Evolutionary conservation across 2,113 vertebrate genomes (phyloP), one percentile per base, ranked within the genome.

Genomic region (Eudyptes chrysolophus): DNA sequence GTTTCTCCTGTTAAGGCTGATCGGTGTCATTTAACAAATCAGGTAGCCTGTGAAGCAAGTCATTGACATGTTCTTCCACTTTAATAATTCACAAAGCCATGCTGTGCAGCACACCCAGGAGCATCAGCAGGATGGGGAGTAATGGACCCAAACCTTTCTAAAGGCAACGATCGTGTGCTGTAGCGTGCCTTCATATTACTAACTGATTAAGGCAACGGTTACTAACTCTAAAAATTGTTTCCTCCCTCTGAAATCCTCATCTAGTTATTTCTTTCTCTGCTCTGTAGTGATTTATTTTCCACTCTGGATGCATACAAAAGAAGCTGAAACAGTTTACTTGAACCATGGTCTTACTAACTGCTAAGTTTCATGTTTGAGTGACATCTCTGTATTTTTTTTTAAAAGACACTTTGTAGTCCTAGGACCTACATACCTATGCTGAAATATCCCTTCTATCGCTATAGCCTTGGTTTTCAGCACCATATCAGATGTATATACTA

Each of bases 231-330:
- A 60, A 62, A 40, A 46, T 36, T 51, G 51, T 78, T 78, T 92
- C 44, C 83, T 72, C 5, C 27, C 58, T 86, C 78, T 40, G 38
- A 94, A 95, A 92, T 87, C 42, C 55, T 83, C 54, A 84, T 65
- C 61, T 52, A 85, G 58, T 78, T 86, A 58, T 81, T 90, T 61
- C 84, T 77, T 77, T 11, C 40, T 68, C 12, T 83, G 49, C 6
- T 94, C 88, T 70, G 20, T 5, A 76, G 25, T 77, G 94, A 65
- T 87, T 96, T 94, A 40, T 89, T 87, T 95, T 68, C 54, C 69
- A 61, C 22, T 74, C 49, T 60, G 51, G 25, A 85, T 70, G n/a
- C 25, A 65, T 7, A 5, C 2, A 52, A 57, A 40, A 66, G 48
- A 80, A 83, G 70, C 38, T 72, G 82, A 88, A 97, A 70, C 10